Percentiles rank a stretch among this genome's conserved stretches.
Conservation (phyloP, 2,888 invertebrate genomes). For the Limulus polyphemus region DNA sequence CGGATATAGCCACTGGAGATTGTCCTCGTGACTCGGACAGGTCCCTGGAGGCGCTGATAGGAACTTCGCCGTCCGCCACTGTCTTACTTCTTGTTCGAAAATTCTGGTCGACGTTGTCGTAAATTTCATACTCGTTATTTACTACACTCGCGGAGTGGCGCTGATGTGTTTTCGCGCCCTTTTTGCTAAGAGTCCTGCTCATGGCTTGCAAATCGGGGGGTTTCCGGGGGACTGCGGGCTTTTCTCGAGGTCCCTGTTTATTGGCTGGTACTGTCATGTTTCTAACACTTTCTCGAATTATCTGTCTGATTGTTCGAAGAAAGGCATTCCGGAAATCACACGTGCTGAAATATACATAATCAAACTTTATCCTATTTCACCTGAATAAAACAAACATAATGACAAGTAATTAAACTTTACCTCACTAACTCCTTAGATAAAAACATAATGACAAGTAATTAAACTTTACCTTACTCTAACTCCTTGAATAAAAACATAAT, state of each 20-base stretch:
- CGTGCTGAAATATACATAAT: constrained; percentile 57
- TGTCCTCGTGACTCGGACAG: constrained; percentile 24
- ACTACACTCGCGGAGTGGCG: constrained; percentile 71
- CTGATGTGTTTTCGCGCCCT: constrained; percentile 58
- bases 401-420: neutral
- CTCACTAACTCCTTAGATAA: too few species aligned
- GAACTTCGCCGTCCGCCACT: constrained; percentile 62
- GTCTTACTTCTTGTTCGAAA: constrained; percentile 81
- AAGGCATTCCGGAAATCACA: constrained; percentile 93
- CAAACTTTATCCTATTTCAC: too few species aligned
- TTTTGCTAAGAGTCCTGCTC: constrained; percentile 57
- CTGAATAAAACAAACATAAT: neutral
- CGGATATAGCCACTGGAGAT: constrained; percentile 25
- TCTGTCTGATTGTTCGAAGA: constrained; percentile 90
- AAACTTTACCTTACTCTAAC: too few species aligned
- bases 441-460: neutral
- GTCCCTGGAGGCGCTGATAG: constrained; percentile 31
- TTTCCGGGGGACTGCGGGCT: constrained; percentile 11
- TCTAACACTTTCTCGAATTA: constrained; percentile 89
- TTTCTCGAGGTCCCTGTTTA: constrained; percentile 14
- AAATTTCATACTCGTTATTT: constrained; percentile 54
- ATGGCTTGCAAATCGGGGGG: constrained; percentile 7
- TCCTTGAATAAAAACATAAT: too few species aligned
- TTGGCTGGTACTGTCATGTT: constrained; percentile 60
- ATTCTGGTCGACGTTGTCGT: constrained; percentile 33